phyloP scores from a whole-genome alignment of 2,797 vertebrate genomes.

The Parauchenoglanis punctatus region DNA sequence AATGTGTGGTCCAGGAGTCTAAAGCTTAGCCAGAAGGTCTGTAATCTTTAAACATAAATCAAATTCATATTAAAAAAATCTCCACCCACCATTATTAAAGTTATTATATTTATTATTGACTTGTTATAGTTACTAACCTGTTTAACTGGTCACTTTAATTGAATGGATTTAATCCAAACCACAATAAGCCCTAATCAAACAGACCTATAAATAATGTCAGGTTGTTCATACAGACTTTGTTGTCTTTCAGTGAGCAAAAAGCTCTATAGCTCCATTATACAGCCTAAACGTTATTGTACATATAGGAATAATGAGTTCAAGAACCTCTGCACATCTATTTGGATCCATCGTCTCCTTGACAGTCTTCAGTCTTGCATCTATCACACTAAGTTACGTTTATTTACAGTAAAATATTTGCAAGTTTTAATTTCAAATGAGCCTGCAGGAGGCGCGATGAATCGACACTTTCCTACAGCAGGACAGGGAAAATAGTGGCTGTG shows the following conservation, averaged over 20 bases:
- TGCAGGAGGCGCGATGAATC: not conserved
- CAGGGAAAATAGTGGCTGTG: conserved; percentile 4
- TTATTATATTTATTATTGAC: not conserved
- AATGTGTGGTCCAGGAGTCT: not conserved
- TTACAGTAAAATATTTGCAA: not conserved
- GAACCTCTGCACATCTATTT: not conserved
- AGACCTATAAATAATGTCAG: not conserved
- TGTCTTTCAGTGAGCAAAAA: not conserved
- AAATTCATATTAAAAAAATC: not conserved
- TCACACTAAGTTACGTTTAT: not conserved
- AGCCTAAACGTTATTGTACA: not conserved
- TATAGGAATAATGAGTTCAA: not conserved
- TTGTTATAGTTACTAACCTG: not conserved
- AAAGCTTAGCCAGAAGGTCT: not conserved
- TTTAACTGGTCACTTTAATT: not conserved
- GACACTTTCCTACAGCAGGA: not conserved
- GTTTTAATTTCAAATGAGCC: not conserved
- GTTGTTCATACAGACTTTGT: not conserved
- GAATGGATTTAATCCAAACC: not conserved
- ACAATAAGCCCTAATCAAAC: not conserved
- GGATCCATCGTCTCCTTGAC: not conserved
- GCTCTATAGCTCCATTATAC: not conserved
- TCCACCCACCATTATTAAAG: not conserved
- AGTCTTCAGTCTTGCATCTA: no score
- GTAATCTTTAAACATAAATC: not conserved